A percentile compares a stretch with the other conserved stretches of the same genome.
These are phyloP conservation scores for Globodera rostochiensis DNA, from an alignment of 1,140 invertebrate species.

Conservation along the genomic window DNA sequence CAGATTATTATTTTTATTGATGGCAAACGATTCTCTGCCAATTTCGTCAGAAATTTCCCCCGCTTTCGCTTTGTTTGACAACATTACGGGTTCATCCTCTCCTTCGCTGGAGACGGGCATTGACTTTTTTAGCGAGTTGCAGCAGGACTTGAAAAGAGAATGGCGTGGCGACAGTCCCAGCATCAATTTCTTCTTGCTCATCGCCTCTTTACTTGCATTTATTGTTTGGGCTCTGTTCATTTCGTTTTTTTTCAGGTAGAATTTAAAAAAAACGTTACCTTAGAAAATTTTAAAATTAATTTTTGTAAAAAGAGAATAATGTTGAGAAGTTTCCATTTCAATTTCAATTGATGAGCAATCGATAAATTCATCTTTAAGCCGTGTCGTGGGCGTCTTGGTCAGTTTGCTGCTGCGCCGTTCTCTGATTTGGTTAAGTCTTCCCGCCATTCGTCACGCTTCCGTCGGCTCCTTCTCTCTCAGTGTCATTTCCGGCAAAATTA, in stretches of 20 bases:
- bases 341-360: not conserved
- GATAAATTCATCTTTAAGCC: slow-evolving; percentile 47
- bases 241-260: slow-evolving; percentile 53
- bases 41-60: no score
- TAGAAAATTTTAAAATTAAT: not conserved
- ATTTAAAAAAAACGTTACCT: not conserved
- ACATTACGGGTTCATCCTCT: no score
- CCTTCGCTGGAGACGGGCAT: slow-evolving; percentile 1
- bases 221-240: slow-evolving; percentile 56
- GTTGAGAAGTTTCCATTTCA: not conserved
- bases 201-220: slow-evolving; percentile 46
- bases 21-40: no score
- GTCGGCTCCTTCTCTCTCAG: slow-evolving; percentile 84
- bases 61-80: no score
- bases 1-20: no score
- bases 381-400: slow-evolving; percentile 42
- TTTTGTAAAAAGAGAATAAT: not conserved
- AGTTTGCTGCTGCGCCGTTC: slow-evolving; percentile 45
- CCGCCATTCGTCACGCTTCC: slow-evolving; percentile 47
- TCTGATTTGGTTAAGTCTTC: slow-evolving; percentile 31
- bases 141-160: slow-evolving; percentile 40
- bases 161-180: slow-evolving; percentile 49
- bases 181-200: slow-evolving; percentile 51
- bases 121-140: slow-evolving; percentile 35
- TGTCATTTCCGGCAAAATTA: slow-evolving; percentile 92